Evolutionary conservation across 2,797 vertebrate genomes (phyloP), one percentile per base, ranked within the genome.

Genomic region (Borostomias antarcticus): DNA sequence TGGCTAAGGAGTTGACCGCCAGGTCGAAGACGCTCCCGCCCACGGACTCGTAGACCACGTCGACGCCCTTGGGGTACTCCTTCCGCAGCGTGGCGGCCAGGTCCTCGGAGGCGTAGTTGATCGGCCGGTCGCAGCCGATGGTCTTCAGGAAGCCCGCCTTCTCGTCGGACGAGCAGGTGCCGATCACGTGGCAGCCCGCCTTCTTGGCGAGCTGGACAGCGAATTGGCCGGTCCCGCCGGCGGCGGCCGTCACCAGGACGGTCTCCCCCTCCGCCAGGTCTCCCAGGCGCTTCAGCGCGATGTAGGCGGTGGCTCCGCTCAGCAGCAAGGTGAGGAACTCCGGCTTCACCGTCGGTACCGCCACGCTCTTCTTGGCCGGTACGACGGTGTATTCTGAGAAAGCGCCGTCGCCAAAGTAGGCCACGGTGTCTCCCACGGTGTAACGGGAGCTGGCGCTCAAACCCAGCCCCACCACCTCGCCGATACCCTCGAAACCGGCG

Each of bases 181-280:
- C 97, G 21, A 96, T 90, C 26, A 97, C 94, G 2, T 94, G 95
- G 82, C 97, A 98, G 43, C 93, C 93, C 2, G 95, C 95, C 66
- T 76, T 88, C 77, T 96, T 97, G 63, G 95, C 91, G 21, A 97
- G 92, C 87, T 97, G 96, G 76, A 97, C 94, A 0, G 95, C 96
- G 0, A 97, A 96, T 88, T 98, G 96, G n/a, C 96, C 96, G 0
- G 95, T 97, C 30, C 96, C 96, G 59, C 96, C 95, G 0, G 95
- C 94, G 0, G 96, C 95, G 0, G 96, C 96, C 0, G 96, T 98
- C 79, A 98, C 95, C 83, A 98, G 79, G 54, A 98, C 94, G 0
- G 89, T 96, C 83, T 95, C 87, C 37, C 94, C 95, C 85, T 92
- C 80, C 13, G 86, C 85, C 64, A 98, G 86, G 30, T 92, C 88